Conservation (phyloP, 1,140 invertebrate genomes). For the Chrysoperla carnea region DNA sequence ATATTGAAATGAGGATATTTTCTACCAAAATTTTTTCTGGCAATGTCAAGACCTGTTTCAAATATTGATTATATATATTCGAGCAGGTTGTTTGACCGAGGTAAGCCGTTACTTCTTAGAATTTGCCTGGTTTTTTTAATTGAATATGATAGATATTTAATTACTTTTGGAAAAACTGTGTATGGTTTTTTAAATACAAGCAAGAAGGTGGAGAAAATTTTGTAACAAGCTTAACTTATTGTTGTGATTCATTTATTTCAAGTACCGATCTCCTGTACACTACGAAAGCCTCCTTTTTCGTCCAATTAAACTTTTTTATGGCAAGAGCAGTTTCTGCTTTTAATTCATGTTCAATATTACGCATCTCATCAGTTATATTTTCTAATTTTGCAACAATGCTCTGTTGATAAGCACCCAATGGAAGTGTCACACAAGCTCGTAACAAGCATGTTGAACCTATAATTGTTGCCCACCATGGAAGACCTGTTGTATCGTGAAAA, state of each 20-base stretch:
- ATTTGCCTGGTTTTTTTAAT: too few species aligned
- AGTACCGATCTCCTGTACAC: constrained; percentile 45
- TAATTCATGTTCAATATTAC: constrained; percentile 45
- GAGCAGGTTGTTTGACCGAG: too few species aligned
- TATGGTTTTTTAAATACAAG: too few species aligned
- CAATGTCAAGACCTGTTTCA: too few species aligned
- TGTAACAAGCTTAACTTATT: constrained; percentile 5
- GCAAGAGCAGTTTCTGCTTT: constrained; percentile 49
- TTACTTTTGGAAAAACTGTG: too few species aligned
- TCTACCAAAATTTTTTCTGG: too few species aligned
- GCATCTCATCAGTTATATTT: constrained; percentile 51
- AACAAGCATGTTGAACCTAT: constrained; percentile 46
- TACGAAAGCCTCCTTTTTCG: constrained; percentile 39
- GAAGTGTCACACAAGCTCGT: constrained; percentile 49
- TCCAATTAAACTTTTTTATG: constrained; percentile 45
- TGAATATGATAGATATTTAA: too few species aligned
- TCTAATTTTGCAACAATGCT: constrained; percentile 51
- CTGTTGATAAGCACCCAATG: constrained; percentile 54
- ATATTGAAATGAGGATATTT: too few species aligned
- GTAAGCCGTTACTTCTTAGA: too few species aligned
- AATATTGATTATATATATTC: too few species aligned
- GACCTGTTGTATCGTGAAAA: constrained; percentile 47
- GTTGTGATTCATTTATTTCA: constrained; percentile 8
- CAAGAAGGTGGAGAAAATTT: constrained; percentile 5
- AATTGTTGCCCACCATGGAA: constrained; percentile 74